Percentiles rank a stretch among this genome's conserved stretches.
Conservation (phyloP, 2,113 vertebrate genomes). For the Axis porcinus region DNA sequence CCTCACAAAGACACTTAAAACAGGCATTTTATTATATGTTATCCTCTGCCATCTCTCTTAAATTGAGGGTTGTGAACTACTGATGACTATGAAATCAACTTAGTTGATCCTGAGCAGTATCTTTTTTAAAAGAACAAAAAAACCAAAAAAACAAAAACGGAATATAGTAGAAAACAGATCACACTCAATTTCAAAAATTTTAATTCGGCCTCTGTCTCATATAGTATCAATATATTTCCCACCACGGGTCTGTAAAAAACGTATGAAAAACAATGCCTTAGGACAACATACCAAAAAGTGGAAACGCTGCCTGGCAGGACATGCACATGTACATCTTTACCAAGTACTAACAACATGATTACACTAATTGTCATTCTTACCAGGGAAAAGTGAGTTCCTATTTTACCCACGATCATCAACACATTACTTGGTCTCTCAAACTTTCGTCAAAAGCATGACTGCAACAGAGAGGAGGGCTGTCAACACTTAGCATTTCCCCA, state of each 20-base stretch:
- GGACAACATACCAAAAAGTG: neutral
- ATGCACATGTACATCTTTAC: neutral
- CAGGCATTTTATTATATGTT: neutral
- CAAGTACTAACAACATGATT: neutral
- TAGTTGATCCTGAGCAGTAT: neutral
- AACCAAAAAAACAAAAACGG: neutral
- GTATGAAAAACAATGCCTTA: neutral
- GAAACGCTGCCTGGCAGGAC: neutral
- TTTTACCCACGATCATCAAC: neutral
- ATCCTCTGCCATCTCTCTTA: neutral
- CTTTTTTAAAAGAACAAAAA: neutral
- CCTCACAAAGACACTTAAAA: neutral
- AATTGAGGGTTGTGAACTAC: neutral
- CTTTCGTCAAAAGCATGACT: neutral
- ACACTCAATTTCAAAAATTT: neutral
- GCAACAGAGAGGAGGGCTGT: neutral
- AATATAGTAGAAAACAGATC: neutral
- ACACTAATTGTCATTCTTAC: neutral
- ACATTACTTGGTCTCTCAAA: neutral
- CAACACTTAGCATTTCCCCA: neutral
- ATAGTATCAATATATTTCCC: neutral
- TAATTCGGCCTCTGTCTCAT: neutral
- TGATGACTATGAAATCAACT: neutral
- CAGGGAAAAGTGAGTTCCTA: neutral
- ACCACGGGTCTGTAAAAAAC: neutral